Evolutionary conservation across 2,888 invertebrate genomes (phyloP).

Genomic region (Thysanoteuthis rhombus): DNA sequence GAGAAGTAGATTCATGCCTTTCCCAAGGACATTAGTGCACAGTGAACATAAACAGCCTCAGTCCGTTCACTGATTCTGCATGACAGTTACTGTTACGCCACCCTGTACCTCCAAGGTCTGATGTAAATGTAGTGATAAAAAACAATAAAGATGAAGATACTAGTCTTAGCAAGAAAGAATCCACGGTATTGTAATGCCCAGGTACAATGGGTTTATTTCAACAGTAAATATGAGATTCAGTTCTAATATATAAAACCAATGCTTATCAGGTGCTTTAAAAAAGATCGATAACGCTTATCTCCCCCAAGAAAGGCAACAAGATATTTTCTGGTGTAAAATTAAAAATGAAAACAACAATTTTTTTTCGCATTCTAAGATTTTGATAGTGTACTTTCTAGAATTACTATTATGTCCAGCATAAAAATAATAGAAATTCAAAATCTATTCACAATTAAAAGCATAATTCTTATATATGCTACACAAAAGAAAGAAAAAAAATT

Average conservation of each 20-base stretch:
- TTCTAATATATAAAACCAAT: neutral
- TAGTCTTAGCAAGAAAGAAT: neutral
- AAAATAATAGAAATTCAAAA: neutral
- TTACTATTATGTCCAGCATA: neutral
- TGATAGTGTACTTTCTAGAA: neutral
- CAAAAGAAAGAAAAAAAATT: neutral
- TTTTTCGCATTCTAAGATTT: neutral
- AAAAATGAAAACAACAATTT: neutral
- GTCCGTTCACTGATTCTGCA: too few species aligned
- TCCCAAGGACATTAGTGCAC: too few species aligned
- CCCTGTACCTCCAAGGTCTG: neutral
- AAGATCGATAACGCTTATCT: neutral
- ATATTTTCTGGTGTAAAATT: neutral
- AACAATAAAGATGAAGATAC: neutral
- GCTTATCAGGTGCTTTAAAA: neutral
- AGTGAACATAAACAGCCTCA: too few species aligned
- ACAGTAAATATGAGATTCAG: neutral
- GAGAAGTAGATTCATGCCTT: too few species aligned
- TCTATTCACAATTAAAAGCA: neutral
- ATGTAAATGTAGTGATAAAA: neutral
- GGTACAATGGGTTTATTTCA: neutral
- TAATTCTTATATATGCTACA: neutral
- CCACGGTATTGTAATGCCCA: neutral
- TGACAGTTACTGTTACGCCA: too few species aligned
- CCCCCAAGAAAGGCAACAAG: neutral